These are phyloP conservation scores for Onthophagus sagittarius DNA, from an alignment of 2,888 invertebrate genomes.

Conservation along the genomic window DNA sequence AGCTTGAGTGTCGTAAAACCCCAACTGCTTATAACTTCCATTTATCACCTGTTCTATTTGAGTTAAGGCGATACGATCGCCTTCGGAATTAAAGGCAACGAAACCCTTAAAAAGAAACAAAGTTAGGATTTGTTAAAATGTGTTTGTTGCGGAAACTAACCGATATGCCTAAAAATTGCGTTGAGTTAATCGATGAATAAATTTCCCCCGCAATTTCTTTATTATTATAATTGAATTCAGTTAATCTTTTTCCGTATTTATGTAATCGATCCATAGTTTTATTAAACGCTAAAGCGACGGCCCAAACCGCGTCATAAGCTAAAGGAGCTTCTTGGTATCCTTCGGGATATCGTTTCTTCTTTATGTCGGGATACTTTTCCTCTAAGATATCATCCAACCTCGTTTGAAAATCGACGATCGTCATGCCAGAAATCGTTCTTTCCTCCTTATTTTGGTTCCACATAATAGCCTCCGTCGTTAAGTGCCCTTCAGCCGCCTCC, in stretches of 20 bases:
- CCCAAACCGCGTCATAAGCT: slow-evolving; percentile 99
- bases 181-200: slow-evolving; percentile 97
- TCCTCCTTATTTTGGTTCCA: slow-evolving; percentile 92
- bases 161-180: slow-evolving; percentile 95
- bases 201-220: slow-evolving; percentile 93
- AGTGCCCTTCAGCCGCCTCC: slow-evolving; percentile 92
- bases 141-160: slow-evolving; percentile 53
- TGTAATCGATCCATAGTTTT: slow-evolving; percentile 89
- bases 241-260: slow-evolving; percentile 76
- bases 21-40: slow-evolving; percentile 90
- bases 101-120: slow-evolving; percentile 67
- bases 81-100: slow-evolving; percentile 97
- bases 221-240: slow-evolving; percentile 95
- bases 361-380: slow-evolving; percentile 73
- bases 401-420: slow-evolving; percentile 84
- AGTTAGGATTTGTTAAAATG: background rate
- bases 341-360: slow-evolving; percentile 81
- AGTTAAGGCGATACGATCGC: slow-evolving; percentile 96
- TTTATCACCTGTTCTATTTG: slow-evolving; percentile 96
- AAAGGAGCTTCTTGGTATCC: slow-evolving; percentile 98
- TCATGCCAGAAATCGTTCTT: slow-evolving; percentile 94
- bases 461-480: slow-evolving; percentile 98
- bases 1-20: slow-evolving; percentile 93
- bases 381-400: slow-evolving; percentile 78
- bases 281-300: slow-evolving; percentile 95